Evolutionary conservation across 2,797 vertebrate species (phyloP).

Genomic region (Danio kyathit): DNA sequence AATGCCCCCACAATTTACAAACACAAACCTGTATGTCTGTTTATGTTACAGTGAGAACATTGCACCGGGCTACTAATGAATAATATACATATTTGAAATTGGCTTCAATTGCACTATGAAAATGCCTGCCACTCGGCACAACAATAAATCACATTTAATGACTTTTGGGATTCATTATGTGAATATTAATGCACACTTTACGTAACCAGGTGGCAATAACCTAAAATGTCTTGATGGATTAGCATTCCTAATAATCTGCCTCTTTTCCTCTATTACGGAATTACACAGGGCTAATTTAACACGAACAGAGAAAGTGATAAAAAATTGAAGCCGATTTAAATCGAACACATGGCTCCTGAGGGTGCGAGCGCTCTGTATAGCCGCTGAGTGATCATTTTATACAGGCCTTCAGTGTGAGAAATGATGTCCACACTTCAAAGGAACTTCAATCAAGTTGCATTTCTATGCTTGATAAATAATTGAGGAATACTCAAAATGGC

Average conservation of each 20-base stretch:
- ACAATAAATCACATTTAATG: constrained; percentile 35
- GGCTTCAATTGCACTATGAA: constrained; percentile 11
- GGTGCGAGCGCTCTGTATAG: constrained; percentile 41
- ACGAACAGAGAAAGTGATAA: constrained; percentile 72
- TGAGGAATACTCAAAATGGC: constrained; percentile 79
- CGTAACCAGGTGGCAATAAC: constrained; percentile 38
- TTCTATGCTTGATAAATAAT: constrained; percentile 85
- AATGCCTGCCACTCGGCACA: neutral
- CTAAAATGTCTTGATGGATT: constrained; percentile 35
- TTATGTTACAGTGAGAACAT: constrained; percentile 8
- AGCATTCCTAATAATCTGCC: constrained; percentile 3
- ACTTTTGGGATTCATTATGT: constrained; percentile 41
- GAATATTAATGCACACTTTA: constrained; percentile 38
- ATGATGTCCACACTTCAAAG: constrained; percentile 84
- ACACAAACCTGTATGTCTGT: too few species aligned
- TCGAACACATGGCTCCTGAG: constrained; percentile 65
- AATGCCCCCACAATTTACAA: too few species aligned
- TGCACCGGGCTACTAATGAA: constrained; percentile 56
- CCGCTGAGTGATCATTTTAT: constrained; percentile 11
- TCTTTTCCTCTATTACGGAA: constrained; percentile 68
- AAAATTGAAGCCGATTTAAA: constrained; percentile 80
- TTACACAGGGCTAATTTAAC: constrained; percentile 75
- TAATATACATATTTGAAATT: constrained; percentile 47
- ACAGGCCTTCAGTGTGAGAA: constrained; percentile 70
- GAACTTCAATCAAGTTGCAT: constrained; percentile 84